Evolutionary conservation across 2,888 invertebrate genomes (phyloP), one percentile per base, ranked within the genome.

Genomic region (Eueremaeus valkanovi): DNA sequence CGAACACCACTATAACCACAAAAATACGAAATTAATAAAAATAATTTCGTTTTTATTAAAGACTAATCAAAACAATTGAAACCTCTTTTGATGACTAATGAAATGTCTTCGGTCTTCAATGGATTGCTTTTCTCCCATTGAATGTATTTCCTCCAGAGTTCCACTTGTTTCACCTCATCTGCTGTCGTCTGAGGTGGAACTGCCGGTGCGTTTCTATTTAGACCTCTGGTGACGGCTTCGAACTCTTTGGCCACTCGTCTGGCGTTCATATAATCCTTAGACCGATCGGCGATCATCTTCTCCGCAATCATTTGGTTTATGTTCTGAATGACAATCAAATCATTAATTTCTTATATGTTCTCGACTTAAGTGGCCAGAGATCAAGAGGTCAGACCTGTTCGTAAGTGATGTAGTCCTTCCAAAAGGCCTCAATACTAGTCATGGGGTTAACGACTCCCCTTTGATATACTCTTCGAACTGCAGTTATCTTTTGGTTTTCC

Each of bases 121-220:
- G 99, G 99, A 86, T 99, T 99, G 36, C 90, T 89, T 76, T 97
- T 92, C 85, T 99, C 99, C 92, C 97, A 99, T 0, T 89, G 87
- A 80, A 99, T 97, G 83, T 97, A 99, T 82, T 96, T 97, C 85
- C 98, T 97, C 99, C 99, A 99, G 11, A 98, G 84, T 79, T 98
- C 97, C 76, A 98, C 95, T 75, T 79, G 79, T 55, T 78, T 78
- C 11, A 77, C 70, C 72, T 80, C 78, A 75, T 84, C 84, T n/a
- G 80, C 77, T n/a, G 77, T 66, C 2, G 78, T 79, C 42, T 77
- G 91, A 0, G 99, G 98, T n/a, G 99, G 98, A 0, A 97, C 90
- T 73, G 97, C 95, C 0, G 98, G 97, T 81, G 93, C 89, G 84
- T 96, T 96, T 74, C 96, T 87, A 83, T 98, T 98, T 0, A 99